Base-by-base conservation (phyloP, 92 coral and sea anemone genomes). In the Epizoanthus illoricatus region DNA sequence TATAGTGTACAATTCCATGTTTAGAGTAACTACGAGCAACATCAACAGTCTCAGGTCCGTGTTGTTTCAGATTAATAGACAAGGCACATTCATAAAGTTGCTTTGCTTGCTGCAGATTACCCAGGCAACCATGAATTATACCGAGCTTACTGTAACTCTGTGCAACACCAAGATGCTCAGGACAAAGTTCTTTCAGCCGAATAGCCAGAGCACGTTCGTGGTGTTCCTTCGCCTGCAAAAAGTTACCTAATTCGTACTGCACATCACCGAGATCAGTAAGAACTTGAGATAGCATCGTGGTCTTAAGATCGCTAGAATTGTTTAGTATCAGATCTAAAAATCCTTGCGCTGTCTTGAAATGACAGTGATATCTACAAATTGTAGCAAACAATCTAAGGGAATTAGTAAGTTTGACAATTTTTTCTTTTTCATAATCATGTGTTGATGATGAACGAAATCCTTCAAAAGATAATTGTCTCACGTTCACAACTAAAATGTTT, bases 131-230 rank as follows among this genome's bases (percentile, higher is more conserved):
- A 28, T 28, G 36, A 2, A 2, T 28, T 28, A 28, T 28, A 28
- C 36, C 36, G 2, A 28, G 36, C 36, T 28, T 28, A 28, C 2
- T 28, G 36, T 28, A 28, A 28, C 36, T 28, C 2, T 28, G 36
- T 2, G 36, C 16, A 15, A 84, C 81, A 63, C 76, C 88, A 55
- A 55, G n/a, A 68, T 85, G 88, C 28, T 63, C 71, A 13, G 76
- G 47, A 16, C 84, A 84, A 40, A 62, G 65, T 61, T 45, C 0
- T 57, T 56, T 49, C 18, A 55, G 11, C 21, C 49, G 42, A 20
- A 76, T 76, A 3, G 39, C 43, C 7, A 76, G 68, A 58, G 81
- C 81, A 9, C 41, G 65, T 18, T 76, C 81, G 57, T 76, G 36
- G 36, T 2, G 36, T 28, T 28, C 36, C 36, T 2, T 28, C 1